Conservation (phyloP, 2,113 vertebrate species). For the Anguilla japonica region DNA sequence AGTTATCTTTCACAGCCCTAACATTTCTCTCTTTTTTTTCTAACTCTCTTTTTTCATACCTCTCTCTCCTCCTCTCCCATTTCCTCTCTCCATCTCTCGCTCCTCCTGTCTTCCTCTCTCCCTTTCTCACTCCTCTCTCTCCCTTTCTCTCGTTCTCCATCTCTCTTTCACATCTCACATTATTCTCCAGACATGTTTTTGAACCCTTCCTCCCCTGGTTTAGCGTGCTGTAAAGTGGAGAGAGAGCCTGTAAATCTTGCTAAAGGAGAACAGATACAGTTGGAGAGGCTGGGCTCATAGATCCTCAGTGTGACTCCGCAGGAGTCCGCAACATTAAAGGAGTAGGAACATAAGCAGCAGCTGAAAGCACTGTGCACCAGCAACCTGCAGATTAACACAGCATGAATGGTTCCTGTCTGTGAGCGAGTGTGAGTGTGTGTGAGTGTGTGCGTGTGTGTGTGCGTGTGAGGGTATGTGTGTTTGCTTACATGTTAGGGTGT, state of each 20-base stretch:
- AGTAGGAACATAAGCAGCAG: background rate
- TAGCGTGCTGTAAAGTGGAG: background rate
- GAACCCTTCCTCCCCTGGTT: background rate
- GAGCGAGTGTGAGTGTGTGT: background rate
- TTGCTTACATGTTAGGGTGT: background rate
- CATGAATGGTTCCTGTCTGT: background rate
- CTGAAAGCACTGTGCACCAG: background rate
- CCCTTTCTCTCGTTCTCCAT: background rate
- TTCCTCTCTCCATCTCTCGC: background rate
- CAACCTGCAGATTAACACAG: background rate
- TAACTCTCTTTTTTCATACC: background rate
- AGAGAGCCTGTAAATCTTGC: background rate
- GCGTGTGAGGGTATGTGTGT: too few species aligned
- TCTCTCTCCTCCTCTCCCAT: background rate
- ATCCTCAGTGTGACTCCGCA: too few species aligned
- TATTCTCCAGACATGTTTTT: background rate
- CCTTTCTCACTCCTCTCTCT: background rate
- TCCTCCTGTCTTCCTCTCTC: background rate
- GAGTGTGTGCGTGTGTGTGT: background rate
- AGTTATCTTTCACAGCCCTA: conserved; percentile 1
- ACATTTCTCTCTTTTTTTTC: background rate
- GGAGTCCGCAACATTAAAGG: background rate
- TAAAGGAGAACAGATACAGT: conserved; percentile 7
- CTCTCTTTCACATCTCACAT: background rate
- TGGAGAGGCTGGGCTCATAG: too few species aligned